A percentile compares a stretch with the other conserved stretches of the same genome.
Evolutionary conservation across 1,140 invertebrate genomes (phyloP).

Genomic region (Chrysopa pallens): DNA sequence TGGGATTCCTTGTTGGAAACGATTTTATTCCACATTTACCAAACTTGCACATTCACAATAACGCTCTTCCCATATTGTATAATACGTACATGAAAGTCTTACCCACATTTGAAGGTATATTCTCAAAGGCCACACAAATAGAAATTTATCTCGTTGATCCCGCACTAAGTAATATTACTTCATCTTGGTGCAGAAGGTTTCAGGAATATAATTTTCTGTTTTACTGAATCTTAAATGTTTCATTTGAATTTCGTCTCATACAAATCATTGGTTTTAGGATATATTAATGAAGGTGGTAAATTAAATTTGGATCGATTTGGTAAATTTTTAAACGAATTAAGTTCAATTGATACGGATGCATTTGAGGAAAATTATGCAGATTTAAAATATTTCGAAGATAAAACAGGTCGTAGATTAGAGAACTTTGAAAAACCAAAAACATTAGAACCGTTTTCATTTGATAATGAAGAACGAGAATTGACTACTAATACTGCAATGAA

Average conservation of each 20-base stretch:
- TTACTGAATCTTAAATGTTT: too few relatives aligned
- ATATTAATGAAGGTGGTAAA: slow-evolving; percentile 79
- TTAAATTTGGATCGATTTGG: slow-evolving; percentile 76
- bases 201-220: too few relatives aligned
- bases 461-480: slow-evolving; percentile 6
- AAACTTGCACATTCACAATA: slow-evolving; percentile 80
- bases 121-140: too few relatives aligned
- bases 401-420: slow-evolving; percentile 34
- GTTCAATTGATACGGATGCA: slow-evolving; percentile 62
- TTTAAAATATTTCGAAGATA: slow-evolving; percentile 67
- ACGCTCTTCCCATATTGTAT: slow-evolving; percentile 74
- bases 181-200: too few relatives aligned
- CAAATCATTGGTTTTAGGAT: slow-evolving; percentile 39
- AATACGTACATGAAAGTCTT: slow-evolving; percentile 74
- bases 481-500: slow-evolving; percentile 10
- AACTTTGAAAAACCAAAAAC: slow-evolving; percentile 1
- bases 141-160: too few relatives aligned
- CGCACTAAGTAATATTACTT: too few relatives aligned
- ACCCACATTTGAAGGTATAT: slow-evolving; percentile 65
- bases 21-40: slow-evolving; percentile 94
- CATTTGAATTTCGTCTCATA: too few relatives aligned
- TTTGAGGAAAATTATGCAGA: slow-evolving; percentile 75
- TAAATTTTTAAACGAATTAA: slow-evolving; percentile 62
- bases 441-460: slow-evolving; percentile 7
- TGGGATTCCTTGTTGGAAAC: slow-evolving; percentile 93